phyloP scores from a whole-genome alignment of 92 coral and sea anemone species.

The Siderastrea radians region DNA sequence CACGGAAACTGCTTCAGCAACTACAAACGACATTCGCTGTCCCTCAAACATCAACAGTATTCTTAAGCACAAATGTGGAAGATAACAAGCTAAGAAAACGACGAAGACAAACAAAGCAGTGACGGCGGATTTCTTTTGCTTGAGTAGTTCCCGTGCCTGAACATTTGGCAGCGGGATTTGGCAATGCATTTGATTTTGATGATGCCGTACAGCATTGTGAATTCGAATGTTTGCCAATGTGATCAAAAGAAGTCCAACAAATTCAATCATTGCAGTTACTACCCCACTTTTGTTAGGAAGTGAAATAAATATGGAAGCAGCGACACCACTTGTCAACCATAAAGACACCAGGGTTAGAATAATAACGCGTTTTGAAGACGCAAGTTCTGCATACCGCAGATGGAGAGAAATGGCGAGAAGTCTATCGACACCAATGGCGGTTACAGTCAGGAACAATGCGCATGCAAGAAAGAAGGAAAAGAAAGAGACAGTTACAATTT shows the following conservation, averaged over 20 bases:
- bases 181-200: slow-evolving; percentile 20
- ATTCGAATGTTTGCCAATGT: slow-evolving; percentile 6
- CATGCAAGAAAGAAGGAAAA: not conserved
- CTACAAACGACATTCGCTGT: not conserved
- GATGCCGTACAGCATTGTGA: slow-evolving; percentile 4
- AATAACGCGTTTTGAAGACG: slow-evolving; percentile 29
- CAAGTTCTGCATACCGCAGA: slow-evolving; percentile 36
- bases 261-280: not conserved
- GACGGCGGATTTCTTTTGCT: slow-evolving; percentile 9
- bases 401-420: slow-evolving; percentile 52
- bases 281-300: not conserved
- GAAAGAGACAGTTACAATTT: slow-evolving; percentile 8
- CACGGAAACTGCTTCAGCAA: slow-evolving; percentile 11
- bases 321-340: slow-evolving; percentile 23
- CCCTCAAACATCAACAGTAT: not conserved
- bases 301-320: not conserved
- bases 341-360: not conserved
- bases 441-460: slow-evolving; percentile 24
- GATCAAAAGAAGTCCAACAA: not conserved
- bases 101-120: slow-evolving; percentile 14
- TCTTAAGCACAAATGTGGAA: slow-evolving; percentile 3
- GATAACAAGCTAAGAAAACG: slow-evolving; percentile 11
- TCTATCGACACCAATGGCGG: slow-evolving; percentile 39
- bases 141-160: slow-evolving; percentile 1
- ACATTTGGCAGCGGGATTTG: slow-evolving; percentile 6